phyloP scores from a whole-genome alignment of 2,113 vertebrate species.

The Typhlomys cinereus region DNA sequence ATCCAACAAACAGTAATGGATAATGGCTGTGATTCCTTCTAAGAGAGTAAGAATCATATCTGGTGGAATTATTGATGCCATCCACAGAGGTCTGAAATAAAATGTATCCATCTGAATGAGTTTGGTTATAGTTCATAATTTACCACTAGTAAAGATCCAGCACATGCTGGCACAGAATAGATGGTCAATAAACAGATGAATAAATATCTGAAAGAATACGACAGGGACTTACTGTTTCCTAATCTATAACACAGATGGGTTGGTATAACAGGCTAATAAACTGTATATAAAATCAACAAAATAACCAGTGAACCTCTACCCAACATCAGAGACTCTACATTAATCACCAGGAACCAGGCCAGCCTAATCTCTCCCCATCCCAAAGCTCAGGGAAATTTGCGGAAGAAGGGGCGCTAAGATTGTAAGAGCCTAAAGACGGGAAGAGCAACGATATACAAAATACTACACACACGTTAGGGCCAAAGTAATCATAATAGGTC shows the following conservation, averaged over 20 bases:
- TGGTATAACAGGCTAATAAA: neutral
- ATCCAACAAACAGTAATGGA: conserved; percentile 98
- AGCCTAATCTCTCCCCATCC: too few relatives aligned
- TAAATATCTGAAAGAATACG: conserved; percentile 17
- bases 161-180: neutral
- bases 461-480: too few relatives aligned
- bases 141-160: conserved; percentile 2
- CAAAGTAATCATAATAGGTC: too few relatives aligned
- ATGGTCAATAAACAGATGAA: conserved; percentile 1
- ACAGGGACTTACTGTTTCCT: neutral
- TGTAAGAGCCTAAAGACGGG: too few relatives aligned
- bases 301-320: neutral
- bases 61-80: conserved; percentile 95
- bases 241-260: conserved; percentile 13
- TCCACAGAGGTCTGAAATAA: conserved; percentile 93
- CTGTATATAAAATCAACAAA: neutral
- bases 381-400: too few relatives aligned
- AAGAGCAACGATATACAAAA: too few relatives aligned
- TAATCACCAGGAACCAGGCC: too few relatives aligned
- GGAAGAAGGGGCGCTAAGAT: too few relatives aligned
- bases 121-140: conserved; percentile 24
- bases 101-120: conserved; percentile 46
- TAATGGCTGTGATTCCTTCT: conserved; percentile 98
- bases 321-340: too few relatives aligned
- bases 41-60: conserved; percentile 97